These are phyloP conservation scores for Lithophane socia DNA, from an alignment of 2,888 invertebrate species.

Conservation along the genomic window DNA sequence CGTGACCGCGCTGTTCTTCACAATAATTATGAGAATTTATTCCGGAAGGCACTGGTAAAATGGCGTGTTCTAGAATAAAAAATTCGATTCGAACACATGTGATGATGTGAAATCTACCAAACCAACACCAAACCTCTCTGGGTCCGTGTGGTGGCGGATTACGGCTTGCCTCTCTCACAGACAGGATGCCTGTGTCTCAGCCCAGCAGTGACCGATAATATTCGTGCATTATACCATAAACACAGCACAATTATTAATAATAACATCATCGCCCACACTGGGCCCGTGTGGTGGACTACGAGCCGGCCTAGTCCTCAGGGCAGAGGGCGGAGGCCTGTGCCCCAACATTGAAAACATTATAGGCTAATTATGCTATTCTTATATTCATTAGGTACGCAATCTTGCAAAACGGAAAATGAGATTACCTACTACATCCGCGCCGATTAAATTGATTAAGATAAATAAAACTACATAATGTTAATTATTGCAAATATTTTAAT, in stretches of 20 bases:
- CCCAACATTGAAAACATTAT: neutral
- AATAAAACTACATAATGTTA: slow-evolving; percentile 18
- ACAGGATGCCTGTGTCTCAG: no score
- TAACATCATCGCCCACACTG: neutral
- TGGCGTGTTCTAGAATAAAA: no score
- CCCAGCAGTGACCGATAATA: neutral
- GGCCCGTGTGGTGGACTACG: no score
- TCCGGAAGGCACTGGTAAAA: no score
- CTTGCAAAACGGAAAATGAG: neutral
- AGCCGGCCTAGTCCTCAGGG: neutral
- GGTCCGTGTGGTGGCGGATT: no score
- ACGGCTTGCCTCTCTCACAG: no score
- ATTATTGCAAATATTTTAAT: slow-evolving; percentile 31
- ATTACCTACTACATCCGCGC: neutral
- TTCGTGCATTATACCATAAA: neutral
- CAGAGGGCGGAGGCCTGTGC: neutral
- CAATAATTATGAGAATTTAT: neutral
- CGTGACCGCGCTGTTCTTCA: neutral
- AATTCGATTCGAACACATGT: no score
- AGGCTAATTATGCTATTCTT: neutral
- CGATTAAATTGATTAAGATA: neutral
- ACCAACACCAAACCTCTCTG: no score
- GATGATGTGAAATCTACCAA: no score
- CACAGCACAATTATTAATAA: neutral
- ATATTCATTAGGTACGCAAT: neutral